Percentiles rank a stretch among this genome's conserved stretches.
phyloP scores from a whole-genome alignment of 1,140 invertebrate genomes.

The Halictus rubicundus region DNA sequence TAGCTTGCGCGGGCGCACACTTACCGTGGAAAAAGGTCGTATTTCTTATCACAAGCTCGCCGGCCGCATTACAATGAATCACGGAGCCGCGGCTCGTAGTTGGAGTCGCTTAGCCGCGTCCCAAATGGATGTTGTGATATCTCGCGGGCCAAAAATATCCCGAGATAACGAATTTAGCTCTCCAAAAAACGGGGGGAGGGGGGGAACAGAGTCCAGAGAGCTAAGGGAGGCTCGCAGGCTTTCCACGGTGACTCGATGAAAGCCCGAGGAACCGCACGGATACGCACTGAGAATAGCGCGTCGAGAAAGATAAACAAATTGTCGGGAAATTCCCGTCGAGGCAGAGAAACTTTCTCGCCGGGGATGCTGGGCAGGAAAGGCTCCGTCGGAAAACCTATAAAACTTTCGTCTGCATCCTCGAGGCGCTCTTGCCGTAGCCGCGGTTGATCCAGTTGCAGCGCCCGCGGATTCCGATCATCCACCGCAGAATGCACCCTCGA shows the following conservation, averaged over 20 bases:
- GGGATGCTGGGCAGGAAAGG: neutral
- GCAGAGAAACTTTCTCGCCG: neutral
- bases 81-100: neutral
- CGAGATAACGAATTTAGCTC: slow-evolving; percentile 57
- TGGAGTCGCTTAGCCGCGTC: slow-evolving; percentile 13
- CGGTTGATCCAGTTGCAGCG: neutral
- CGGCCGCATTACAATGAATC: slow-evolving; percentile 39
- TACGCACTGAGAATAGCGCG: slow-evolving; percentile 38
- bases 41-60: slow-evolving; percentile 2
- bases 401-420: neutral
- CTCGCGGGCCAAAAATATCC: slow-evolving; percentile 50
- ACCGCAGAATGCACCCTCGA: neutral
- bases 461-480: slow-evolving; percentile 3
- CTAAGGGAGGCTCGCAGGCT: no score
- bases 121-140: slow-evolving; percentile 56
- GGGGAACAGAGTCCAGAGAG: neutral
- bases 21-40: slow-evolving; percentile 21
- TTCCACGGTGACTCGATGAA: no score
- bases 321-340: slow-evolving; percentile 11
- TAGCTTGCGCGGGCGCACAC: neutral
- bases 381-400: neutral
- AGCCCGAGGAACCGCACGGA: slow-evolving; percentile 28
- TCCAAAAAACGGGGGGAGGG: neutral
- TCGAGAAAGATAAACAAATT: slow-evolving; percentile 54
- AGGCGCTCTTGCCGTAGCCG: neutral